Base-by-base conservation (phyloP, 92 coral and sea anemone species). In the Palythoa grandiflora region DNA sequence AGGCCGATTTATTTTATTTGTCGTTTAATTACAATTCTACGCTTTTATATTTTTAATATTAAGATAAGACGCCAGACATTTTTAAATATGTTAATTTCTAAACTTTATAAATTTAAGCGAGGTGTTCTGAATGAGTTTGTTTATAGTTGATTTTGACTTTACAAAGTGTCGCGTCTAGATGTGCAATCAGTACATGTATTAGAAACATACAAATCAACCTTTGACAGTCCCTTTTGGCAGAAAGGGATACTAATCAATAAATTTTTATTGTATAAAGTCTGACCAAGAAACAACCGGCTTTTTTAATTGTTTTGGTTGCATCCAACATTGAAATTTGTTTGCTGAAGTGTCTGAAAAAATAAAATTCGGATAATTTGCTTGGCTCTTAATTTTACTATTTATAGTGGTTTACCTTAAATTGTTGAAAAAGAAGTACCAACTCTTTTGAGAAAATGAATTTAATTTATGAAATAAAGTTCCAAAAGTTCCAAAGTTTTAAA, bases 241-340 rank as follows among this genome's bases (percentile, higher is more conserved):
- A 38, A n/a, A 71, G 28, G 28, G 28, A 28, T 28, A 73, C 14
- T 16, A 60, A 60, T 6, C 76, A 20, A 48, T 75, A n/a, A 50
- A 75, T 68, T 20, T 57, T 57, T 57, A 54, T 10, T 10, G 1
- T 57, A 16, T 57, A 0, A 57, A 57, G 3, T 57, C 14, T n/a
- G n/a, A n/a, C 16, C 13, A 40, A 40, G 59, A 21, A 57, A 5
- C 36, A 12, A 55, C 36, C 37, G 11, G 39, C 7, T 60, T 38
- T 38, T 59, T 5, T 39, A 36, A 4, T 52, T 8, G 85, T 61
- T 80, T 80, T 80, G 73, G 85, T 80, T 63, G 63, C 59, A 15
- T 60, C 37, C 84, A 63, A 21, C 83, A 79, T 5, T 5, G 52
- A 7, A 53, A 14, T 11, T 61, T 80, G 59, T 80, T 80, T 80